Conservation (phyloP, 2,888 invertebrate genomes). For the Zygaena filipendulae region DNA sequence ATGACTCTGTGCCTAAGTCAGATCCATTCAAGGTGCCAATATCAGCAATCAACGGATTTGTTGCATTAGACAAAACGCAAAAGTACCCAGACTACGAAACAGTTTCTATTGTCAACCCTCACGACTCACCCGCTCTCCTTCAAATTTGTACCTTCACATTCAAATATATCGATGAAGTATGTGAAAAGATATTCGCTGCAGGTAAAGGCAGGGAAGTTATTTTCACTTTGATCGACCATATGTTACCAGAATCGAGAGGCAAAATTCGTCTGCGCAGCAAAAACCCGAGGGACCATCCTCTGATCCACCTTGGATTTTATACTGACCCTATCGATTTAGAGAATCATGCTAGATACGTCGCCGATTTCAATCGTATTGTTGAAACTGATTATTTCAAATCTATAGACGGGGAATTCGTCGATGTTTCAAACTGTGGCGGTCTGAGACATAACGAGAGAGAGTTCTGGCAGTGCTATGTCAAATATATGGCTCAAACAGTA, state of each 20-base stretch:
- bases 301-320: slow-evolving; percentile 69
- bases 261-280: slow-evolving; percentile 56
- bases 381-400: slow-evolving; percentile 40
- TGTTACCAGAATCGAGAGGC: slow-evolving; percentile 60
- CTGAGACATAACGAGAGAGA: slow-evolving; percentile 41
- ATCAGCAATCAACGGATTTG: slow-evolving; percentile 22
- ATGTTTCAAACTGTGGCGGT: slow-evolving; percentile 14
- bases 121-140: slow-evolving; percentile 14
- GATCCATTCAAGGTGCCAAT: slow-evolving; percentile 26
- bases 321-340: slow-evolving; percentile 56
- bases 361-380: slow-evolving; percentile 29
- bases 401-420: slow-evolving; percentile 27
- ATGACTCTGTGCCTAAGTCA: slow-evolving; percentile 27
- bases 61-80: slow-evolving; percentile 69
- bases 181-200: slow-evolving; percentile 17
- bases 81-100: slow-evolving; percentile 40
- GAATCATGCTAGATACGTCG: slow-evolving; percentile 35
- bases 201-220: slow-evolving; percentile 17
- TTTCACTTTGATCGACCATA: slow-evolving; percentile 12
- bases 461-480: slow-evolving; percentile 74
- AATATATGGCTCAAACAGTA: slow-evolving; percentile 72
- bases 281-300: slow-evolving; percentile 64
- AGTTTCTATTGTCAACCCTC: slow-evolving; percentile 16
- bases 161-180: slow-evolving; percentile 19
- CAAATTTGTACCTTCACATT: slow-evolving; percentile 19